Evolutionary conservation across 2,888 invertebrate species (phyloP), one percentile per base, ranked within the genome.

Genomic region (Cremastinae sp.): DNA sequence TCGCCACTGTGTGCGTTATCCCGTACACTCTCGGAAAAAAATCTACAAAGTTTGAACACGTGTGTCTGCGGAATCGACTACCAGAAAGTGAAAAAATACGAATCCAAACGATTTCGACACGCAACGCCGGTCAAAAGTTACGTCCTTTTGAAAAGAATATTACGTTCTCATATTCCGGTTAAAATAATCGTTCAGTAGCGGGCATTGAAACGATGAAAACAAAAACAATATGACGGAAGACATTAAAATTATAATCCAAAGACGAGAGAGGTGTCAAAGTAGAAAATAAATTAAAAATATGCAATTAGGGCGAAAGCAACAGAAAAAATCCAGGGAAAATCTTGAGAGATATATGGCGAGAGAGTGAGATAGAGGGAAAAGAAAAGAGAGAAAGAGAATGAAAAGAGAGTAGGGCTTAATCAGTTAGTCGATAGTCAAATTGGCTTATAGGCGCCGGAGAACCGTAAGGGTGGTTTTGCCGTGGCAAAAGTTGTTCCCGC

Each of bases 401-500:
- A 28, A 28, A 37, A 64, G n/a, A 12, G 35, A 20, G 72, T 62
- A 87, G 87, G 84, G 86, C 87, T 89, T 89, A 89, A 89, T 89
- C 89, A 89, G 89, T 87, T 89, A 85, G 89, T 89, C 89, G 88
- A 89, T 89, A 89, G 86, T 84, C 87, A 89, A 89, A 89, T 89
- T 89, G 89, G 89, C 89, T 89, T 89, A 89, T 82, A 86, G 86
- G 81, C 86, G 83, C 81, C 86, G 85, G 69, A 59, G 69, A 83
- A 28, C 28, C 83, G 61, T 81, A 81, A 83, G 85, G 83, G 84
- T 85, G 85, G 84, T 85, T 83, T 28, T 83, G 83, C 82, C 81
- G 80, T 84, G 80, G 83, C 83, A 72, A 79, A 78, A 78, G 72
- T 28, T 28, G 28, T 28, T 72, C 72, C 74, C 72, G 69, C 70